phyloP scores from a whole-genome alignment of 2,113 vertebrate species.

The Osmerus eperlanus region DNA sequence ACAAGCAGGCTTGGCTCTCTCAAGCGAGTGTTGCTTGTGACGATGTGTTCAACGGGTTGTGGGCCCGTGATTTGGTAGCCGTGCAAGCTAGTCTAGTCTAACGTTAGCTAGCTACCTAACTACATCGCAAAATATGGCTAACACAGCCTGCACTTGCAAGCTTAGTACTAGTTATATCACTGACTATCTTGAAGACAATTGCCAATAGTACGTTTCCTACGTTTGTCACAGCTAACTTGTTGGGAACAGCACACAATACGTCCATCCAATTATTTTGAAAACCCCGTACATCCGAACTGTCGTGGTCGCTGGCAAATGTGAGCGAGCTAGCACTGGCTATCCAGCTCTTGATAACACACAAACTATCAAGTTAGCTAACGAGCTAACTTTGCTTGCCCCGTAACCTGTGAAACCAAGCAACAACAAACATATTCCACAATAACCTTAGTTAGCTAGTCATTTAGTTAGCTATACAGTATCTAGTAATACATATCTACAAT shows the following conservation, averaged over 20 bases:
- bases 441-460: background rate
- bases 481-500: no score
- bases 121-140: no score
- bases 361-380: slow-evolving; percentile 5
- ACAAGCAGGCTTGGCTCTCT: background rate
- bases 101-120: background rate
- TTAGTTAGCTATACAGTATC: no score
- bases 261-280: no score
- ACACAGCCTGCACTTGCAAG: no score
- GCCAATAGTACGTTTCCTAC: no score
- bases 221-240: no score
- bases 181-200: no score
- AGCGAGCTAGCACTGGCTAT: background rate
- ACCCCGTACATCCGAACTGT: background rate
- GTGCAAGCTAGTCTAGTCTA: slow-evolving; percentile 7
- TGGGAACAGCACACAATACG: no score
- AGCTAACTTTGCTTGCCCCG: no score
- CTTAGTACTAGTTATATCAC: no score
- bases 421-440: background rate
- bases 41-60: slow-evolving; percentile 6
- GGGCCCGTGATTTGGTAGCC: background rate
- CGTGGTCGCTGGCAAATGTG: background rate
- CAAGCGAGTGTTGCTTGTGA: slow-evolving; percentile 8
- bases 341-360: background rate
- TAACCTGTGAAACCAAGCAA: background rate